Percentiles rank a stretch among this genome's conserved stretches.
These are phyloP conservation scores for Heliconius nattereri DNA, from an alignment of 1,140 invertebrate genomes.

Conservation along the genomic window DNA sequence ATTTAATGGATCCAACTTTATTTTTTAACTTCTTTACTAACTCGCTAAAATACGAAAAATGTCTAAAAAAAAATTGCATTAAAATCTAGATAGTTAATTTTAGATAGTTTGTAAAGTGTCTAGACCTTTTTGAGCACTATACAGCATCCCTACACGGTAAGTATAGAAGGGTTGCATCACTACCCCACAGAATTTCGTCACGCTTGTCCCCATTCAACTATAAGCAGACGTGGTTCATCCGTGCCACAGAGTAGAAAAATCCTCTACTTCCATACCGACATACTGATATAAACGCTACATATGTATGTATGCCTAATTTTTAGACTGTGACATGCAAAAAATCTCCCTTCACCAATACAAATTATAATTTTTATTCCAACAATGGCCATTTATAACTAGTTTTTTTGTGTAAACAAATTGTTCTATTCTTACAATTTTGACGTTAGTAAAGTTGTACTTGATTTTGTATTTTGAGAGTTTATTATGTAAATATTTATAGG, in stretches of 20 bases:
- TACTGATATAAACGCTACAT: neutral
- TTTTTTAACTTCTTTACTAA: no score
- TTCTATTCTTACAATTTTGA: conserved; percentile 16
- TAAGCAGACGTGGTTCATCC: neutral
- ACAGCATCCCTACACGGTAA: conserved; percentile 13
- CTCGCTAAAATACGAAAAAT: no score
- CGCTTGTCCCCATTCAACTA: conserved; percentile 18
- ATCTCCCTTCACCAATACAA: neutral
- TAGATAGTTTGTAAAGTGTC: neutral
- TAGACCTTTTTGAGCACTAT: neutral
- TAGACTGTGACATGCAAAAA: neutral
- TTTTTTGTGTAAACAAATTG: conserved; percentile 13
- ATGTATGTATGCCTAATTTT: neutral
- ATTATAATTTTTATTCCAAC: conserved; percentile 9
- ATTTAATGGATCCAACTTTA: no score
- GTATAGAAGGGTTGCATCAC: conserved; percentile 20
- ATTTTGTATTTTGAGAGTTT: neutral
- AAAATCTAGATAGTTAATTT: neutral
- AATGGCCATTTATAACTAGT: conserved; percentile 11
- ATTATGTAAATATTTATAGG: conserved; percentile 13
- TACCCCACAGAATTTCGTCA: conserved; percentile 13
- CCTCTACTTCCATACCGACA: neutral
- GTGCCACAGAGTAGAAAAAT: conserved; percentile 32
- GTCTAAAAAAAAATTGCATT: no score
- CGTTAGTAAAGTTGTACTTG: conserved; percentile 14